Evolutionary conservation across 2,888 invertebrate genomes (phyloP).

Genomic region (Stenolophus ochropezus): DNA sequence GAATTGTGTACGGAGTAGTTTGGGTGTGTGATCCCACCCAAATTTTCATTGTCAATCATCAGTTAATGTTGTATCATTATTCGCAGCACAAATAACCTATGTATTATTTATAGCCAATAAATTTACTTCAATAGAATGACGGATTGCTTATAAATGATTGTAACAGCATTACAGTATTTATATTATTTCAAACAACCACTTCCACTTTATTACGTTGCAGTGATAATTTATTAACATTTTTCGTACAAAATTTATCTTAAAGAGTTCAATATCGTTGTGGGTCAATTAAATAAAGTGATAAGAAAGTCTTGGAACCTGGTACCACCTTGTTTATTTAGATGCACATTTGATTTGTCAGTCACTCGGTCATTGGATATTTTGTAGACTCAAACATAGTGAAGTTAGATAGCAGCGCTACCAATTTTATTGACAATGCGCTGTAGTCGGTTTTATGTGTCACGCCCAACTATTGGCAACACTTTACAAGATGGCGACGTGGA

Average conservation of each 20-base stretch:
- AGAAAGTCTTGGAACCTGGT: slow-evolving; percentile 33
- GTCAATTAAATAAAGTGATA: slow-evolving; percentile 27
- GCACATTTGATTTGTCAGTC: slow-evolving; percentile 40
- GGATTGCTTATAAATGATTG: neutral
- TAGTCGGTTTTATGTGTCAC: neutral
- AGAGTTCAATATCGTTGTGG: slow-evolving; percentile 6
- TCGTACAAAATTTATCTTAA: neutral
- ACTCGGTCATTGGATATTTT: slow-evolving; percentile 43
- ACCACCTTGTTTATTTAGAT: slow-evolving; percentile 48
- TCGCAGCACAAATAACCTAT: slow-evolving; percentile 19
- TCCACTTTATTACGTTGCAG: slow-evolving; percentile 25
- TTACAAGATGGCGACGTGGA: neutral
- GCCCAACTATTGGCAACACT: neutral
- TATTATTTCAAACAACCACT: slow-evolving; percentile 33
- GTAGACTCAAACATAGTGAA: slow-evolving; percentile 3
- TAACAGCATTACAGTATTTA: slow-evolving; percentile 9
- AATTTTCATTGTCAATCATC: slow-evolving; percentile 58
- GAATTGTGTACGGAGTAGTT: slow-evolving; percentile 30
- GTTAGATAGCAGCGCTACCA: neutral
- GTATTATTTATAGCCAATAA: slow-evolving; percentile 1
- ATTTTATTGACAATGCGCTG: neutral
- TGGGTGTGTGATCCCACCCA: slow-evolving; percentile 58
- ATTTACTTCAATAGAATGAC: slow-evolving; percentile 2
- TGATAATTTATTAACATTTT: slow-evolving; percentile 29
- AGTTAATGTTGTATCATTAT: slow-evolving; percentile 53